Base-by-base conservation (phyloP, 2,888 invertebrate genomes). In the Rotaria magnacalcarata region DNA sequence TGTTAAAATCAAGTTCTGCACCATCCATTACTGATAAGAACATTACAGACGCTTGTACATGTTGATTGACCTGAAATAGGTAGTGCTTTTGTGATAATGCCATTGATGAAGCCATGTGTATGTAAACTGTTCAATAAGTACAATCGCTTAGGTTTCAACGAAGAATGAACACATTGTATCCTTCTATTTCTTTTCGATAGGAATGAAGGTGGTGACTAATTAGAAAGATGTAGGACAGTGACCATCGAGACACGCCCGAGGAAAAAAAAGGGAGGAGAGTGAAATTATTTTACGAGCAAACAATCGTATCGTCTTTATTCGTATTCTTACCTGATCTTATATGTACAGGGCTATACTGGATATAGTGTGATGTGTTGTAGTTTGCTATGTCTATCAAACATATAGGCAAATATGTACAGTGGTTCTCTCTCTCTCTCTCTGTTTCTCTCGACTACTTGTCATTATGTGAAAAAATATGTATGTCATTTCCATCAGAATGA, bases 1-100 rank as follows among this genome's bases (percentile, higher is more conserved):
- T 47, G 34, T 16, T 47, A 24, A 47, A 21, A 47, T 80, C 47
- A 47, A 80, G 10, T 80, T 80, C 80, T 43, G 80, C 80, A 80
- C 80, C 34, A 24, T 80, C 80, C 80, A 80, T 80, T 80, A 80
- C 16, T 47, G 80, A 47, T 47, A 80, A 80, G 47, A 80, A 47
- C 80, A 80, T 80, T 80, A 80, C 47, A n/a, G 80, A 80, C 19
- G 80, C 43, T 47, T 80, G 80, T n/a, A 24, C 80, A 80, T 80
- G 24, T 47, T 47, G 80, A 80, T 80, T 80, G 80, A 80, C 34
- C 80, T 80, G 80, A 80, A 80, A 80, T 80, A 80, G 34, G 67
- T 67, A 67, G 11, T 67, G 67, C 34, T 67, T 67, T 67, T 2
- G 67, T 67, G 27, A 27, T 67, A 67, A 27, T 67, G 67, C 16